Evolutionary conservation across 1,140 invertebrate genomes (phyloP).

Genomic region (Temnothorax longispinosus): DNA sequence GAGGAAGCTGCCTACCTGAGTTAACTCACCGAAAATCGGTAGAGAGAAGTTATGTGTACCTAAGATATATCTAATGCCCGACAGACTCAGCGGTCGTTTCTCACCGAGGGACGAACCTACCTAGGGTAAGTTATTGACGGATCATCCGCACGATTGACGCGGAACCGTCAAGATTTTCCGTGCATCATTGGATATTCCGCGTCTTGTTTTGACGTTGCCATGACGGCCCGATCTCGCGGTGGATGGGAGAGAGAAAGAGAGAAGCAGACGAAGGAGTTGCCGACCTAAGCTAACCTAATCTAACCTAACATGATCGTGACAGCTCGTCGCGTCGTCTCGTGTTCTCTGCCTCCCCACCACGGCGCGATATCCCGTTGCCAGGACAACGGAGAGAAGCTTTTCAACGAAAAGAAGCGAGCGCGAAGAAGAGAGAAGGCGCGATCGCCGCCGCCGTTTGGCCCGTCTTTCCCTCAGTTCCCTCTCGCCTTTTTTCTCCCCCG

Average conservation of each 20-base stretch:
- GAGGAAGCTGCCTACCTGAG: not conserved
- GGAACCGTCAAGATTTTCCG: not conserved
- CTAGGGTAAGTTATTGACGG: not conserved
- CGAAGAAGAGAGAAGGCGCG: not conserved
- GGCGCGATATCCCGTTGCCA: slow-evolving; percentile 51
- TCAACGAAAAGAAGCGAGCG: slow-evolving; percentile 47
- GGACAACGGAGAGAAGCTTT: slow-evolving; percentile 64
- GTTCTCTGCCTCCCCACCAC: not conserved
- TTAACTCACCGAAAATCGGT: not conserved
- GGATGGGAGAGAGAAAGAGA: not conserved
- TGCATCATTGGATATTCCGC: not conserved
- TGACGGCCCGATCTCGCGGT: slow-evolving; percentile 54
- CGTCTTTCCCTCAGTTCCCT: not conserved
- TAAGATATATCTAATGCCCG: not conserved
- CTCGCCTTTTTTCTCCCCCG: not conserved
- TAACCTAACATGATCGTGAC: slow-evolving; percentile 56
- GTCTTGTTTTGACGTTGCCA: slow-evolving; percentile 68
- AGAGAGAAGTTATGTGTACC: not conserved
- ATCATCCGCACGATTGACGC: not conserved
- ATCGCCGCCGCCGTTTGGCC: not conserved
- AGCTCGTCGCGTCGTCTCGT: slow-evolving; percentile 54
- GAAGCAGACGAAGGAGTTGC: slow-evolving; percentile 25
- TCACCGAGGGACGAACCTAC: not conserved
- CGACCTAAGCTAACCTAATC: slow-evolving; percentile 42
- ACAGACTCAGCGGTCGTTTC: not conserved